Conservation (phyloP, 2,113 vertebrate species). For the Leucosticte australis region DNA sequence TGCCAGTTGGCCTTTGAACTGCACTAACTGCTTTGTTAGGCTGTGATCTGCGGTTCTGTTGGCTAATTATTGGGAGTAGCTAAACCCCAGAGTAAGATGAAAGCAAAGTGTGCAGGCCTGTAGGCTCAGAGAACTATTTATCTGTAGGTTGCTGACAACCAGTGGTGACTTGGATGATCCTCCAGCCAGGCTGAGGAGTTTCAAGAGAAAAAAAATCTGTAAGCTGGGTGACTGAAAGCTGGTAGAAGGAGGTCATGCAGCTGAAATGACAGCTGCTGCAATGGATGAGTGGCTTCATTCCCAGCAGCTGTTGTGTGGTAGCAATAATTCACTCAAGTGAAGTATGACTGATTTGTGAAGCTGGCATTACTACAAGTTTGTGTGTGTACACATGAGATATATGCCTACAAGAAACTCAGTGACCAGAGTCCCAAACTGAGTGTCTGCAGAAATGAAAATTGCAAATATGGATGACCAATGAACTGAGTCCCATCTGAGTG, state of each 20-base stretch:
- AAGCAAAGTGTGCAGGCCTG: not conserved
- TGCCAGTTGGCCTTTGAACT: not conserved
- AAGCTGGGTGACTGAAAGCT: not conserved
- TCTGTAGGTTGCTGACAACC: not conserved
- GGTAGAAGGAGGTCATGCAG: not conserved
- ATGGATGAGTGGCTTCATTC: not conserved
- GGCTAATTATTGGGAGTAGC: constrained; percentile 11
- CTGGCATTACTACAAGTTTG: not conserved
- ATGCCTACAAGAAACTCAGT: not conserved
- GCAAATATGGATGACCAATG: not conserved
- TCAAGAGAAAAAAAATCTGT: not conserved
- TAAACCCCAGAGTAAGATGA: not conserved
- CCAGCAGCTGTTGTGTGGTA: not conserved
- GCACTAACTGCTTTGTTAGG: not conserved
- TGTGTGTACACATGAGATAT: not conserved
- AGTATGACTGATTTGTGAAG: not conserved
- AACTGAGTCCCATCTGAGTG: not conserved
- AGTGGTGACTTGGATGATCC: not conserved
- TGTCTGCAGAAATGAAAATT: not conserved
- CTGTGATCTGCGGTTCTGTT: not conserved
- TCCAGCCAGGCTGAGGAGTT: not conserved
- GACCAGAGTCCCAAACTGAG: not conserved
- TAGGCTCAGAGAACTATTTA: not conserved
- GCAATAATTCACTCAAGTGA: not conserved
- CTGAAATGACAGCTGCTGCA: not conserved